These are phyloP conservation scores for Ranitomeya imitator DNA, from an alignment of 2,113 vertebrate species.

Conservation along the genomic window DNA sequence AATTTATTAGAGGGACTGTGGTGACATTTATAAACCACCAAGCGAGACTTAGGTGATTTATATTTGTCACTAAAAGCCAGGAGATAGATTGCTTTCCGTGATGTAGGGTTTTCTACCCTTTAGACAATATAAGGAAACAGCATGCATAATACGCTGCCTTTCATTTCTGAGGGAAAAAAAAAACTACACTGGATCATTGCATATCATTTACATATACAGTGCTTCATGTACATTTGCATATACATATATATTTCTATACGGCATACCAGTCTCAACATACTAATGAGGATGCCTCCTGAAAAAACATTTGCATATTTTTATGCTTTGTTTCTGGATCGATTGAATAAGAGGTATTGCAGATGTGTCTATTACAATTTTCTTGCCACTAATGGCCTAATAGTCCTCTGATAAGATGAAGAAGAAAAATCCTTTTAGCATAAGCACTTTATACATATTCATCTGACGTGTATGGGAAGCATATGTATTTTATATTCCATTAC, in stretches of 20 bases:
- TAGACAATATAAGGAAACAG: slow-evolving; percentile 51
- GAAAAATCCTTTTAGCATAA: slow-evolving; percentile 9
- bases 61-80: slow-evolving; percentile 59
- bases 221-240: slow-evolving; percentile 32
- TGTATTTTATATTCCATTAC: not conserved
- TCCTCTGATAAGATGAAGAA: not conserved
- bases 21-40: slow-evolving; percentile 59
- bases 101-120: slow-evolving; percentile 53
- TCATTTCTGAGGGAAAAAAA: slow-evolving; percentile 34
- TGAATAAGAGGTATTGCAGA: slow-evolving; percentile 30
- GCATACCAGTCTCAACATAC: slow-evolving; percentile 23
- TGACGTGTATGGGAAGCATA: not conserved
- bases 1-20: slow-evolving; percentile 56
- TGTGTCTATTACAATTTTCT: slow-evolving; percentile 16
- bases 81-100: slow-evolving; percentile 57
- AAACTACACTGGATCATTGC: slow-evolving; percentile 42
- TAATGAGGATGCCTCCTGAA: slow-evolving; percentile 32
- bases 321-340: slow-evolving; percentile 15
- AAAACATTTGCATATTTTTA: slow-evolving; percentile 42
- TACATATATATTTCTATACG: slow-evolving; percentile 31
- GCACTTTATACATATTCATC: not conserved
- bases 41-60: slow-evolving; percentile 58
- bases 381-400: slow-evolving; percentile 34
- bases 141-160: slow-evolving; percentile 37
- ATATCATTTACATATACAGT: slow-evolving; percentile 50